Percentiles rank a stretch among this genome's conserved stretches.
phyloP scores from a whole-genome alignment of 2,888 invertebrate species.

The Drosophila nigritarsus region DNA sequence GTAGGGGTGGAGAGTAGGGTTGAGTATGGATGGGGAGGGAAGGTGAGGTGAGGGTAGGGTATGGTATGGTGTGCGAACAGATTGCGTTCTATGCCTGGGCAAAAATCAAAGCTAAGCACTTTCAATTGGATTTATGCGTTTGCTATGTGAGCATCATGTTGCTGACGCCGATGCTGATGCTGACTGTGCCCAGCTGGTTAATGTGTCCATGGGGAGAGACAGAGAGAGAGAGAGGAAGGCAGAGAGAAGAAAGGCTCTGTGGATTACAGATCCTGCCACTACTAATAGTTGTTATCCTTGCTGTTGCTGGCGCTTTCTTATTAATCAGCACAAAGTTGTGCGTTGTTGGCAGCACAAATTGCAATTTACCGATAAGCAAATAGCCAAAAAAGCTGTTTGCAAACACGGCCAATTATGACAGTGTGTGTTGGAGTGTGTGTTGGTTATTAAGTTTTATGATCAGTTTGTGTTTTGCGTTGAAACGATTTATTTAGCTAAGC shows the following conservation, averaged over 20 bases:
- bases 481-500: slow-evolving; percentile 81
- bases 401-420: slow-evolving; percentile 60
- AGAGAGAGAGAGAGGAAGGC: background rate
- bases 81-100: slow-evolving; percentile 25
- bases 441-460: slow-evolving; percentile 80
- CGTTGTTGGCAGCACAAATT: slow-evolving; percentile 58
- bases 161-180: slow-evolving; percentile 11
- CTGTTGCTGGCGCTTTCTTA: slow-evolving; percentile 60
- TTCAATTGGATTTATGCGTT: slow-evolving; percentile 82
- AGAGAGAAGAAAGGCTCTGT: background rate
- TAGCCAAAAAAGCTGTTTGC: slow-evolving; percentile 77
- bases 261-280: slow-evolving; percentile 3
- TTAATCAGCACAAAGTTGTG: slow-evolving; percentile 73
- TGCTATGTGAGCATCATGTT: slow-evolving; percentile 57
- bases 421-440: slow-evolving; percentile 26
- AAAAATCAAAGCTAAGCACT: slow-evolving; percentile 81
- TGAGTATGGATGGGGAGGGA: no score
- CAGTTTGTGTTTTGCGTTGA: slow-evolving; percentile 81
- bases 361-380: slow-evolving; percentile 81
- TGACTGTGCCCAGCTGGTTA: slow-evolving; percentile 59
- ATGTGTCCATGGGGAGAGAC: slow-evolving; percentile 63
- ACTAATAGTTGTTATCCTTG: slow-evolving; percentile 15
- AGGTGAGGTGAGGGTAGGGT: no score
- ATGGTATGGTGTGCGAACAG: background rate
- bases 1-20: background rate